Evolutionary conservation across 1,140 invertebrate species (phyloP), one percentile per base, ranked within the genome.

Genomic region (Drosophila nasuta): DNA sequence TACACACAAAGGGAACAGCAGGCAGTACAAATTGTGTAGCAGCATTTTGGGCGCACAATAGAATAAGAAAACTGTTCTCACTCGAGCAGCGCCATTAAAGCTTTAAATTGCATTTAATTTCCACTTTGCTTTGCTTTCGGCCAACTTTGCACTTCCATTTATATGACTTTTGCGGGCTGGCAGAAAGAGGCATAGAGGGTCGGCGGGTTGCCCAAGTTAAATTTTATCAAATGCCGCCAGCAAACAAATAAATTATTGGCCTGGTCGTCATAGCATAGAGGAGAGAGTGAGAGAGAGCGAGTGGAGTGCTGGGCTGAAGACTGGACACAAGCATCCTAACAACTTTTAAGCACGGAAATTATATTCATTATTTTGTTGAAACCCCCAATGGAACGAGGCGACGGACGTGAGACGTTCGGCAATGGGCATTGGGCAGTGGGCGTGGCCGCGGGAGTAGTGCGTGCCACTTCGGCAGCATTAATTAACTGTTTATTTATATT

Each of bases 401-500:
- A 8, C 20, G 33, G 7, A 15, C 33, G 64, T 49, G 51, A 52
- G 35, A 56, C 54, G 58, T 52, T 33, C 5, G 5, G 33, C 33
- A 33, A 33, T 33, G 33, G 33, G 33, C 33, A 33, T 8, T 33
- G 33, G 33, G 33, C 33, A 33, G 5, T 33, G 33, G 33, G 33
- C 33, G 33, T 68, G 60, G 35, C 64, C 46, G 33, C 46, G 33
- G 35, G 35, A 35, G 62, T 38, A 64, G 62, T 64, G 62, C 62
- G 62, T 64, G 62, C 52, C 35, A 62, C 17, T 69, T 63, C 4
- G 64, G 17, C 33, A 57, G 41, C 73, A 79, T 80, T 88, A 83
- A 87, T 87, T 83, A 87, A 88, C 82, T 82, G 81, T 67, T 79
- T 80, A 87, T 87, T 87, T 88, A 77, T 82, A 70, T 64, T 70